These are phyloP conservation scores for Muscicapa adusta DNA, from an alignment of 2,113 vertebrate species.

Conservation along the genomic window DNA sequence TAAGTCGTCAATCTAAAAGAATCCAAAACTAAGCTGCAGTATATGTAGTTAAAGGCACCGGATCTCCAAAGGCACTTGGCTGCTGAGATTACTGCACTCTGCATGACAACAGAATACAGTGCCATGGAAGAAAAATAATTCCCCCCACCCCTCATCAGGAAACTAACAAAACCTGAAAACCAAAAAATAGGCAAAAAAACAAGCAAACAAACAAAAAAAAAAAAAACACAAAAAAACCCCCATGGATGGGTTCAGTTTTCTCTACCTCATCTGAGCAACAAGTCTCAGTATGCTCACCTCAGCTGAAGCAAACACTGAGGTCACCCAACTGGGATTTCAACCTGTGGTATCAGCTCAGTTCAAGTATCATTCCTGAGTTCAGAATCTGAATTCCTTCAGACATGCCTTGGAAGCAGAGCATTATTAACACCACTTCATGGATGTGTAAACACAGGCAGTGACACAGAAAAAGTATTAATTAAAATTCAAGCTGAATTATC, in stretches of 20 bases:
- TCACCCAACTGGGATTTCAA: neutral
- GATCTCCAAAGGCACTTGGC: neutral
- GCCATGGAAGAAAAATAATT: neutral
- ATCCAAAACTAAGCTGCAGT: neutral
- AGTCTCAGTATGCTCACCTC: neutral
- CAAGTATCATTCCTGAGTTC: neutral
- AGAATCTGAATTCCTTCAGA: neutral
- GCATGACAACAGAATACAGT: neutral
- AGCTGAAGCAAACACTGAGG: neutral
- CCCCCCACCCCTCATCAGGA: neutral
- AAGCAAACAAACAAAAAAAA: neutral
- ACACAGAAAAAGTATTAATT: neutral
- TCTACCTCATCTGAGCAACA: neutral
- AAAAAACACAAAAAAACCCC: too few relatives aligned
- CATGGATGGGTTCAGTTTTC: neutral
- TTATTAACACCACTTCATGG: neutral
- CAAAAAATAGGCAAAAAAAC: too few relatives aligned
- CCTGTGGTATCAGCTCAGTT: neutral
- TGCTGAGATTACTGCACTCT: neutral
- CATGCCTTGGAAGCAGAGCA: neutral
- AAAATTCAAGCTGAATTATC: neutral
- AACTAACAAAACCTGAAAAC: neutral
- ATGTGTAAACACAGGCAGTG: neutral
- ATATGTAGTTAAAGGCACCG: neutral
- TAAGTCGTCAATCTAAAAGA: neutral